Base-by-base conservation (phyloP, 2,797 vertebrate genomes). In the Mareca strepera region DNA sequence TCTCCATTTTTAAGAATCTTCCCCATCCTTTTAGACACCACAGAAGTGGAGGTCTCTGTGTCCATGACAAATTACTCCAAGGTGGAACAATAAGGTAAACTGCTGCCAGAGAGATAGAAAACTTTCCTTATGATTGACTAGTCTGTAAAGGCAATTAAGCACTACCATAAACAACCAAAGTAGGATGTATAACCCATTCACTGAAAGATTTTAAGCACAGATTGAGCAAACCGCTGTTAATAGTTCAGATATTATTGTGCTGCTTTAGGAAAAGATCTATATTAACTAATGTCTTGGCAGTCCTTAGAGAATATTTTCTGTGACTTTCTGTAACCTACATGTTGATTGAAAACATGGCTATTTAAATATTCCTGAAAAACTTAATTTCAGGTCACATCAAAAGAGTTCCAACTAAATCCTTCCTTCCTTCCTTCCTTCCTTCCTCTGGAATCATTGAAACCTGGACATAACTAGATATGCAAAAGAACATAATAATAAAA, bases 381-480 rank as follows among this genome's bases (percentile, higher is more conserved):
- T 1, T 72, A n/a, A 60, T 70, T 25, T 76, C 31, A 75, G 63
- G 58, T n/a, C 39, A 64, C 4, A 48, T 9, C n/a, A 35, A 64
- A 55, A 66, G 63, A 60, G 18, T 55, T 81, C 18, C 33, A 70
- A 41, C 2, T 8, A 76, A 8, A 55, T 28, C 11, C 46, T 48
- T 23, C 7, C 46, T 48, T 23, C 22, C 46, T 23, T 48, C 12
- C 18, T 18, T 44, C 43, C 18, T 26, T 26, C 50, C 16, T 28
- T 41, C 41, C 41, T 58, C 5, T 2, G 0, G 33, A 39, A 14
- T 41, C n/a, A 35, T 5, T 1, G 0, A 56, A 63, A 73, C 79
- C 52, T 22, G 50, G 10, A 33, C 63, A 68, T 39, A 68, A 9
- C 20, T 33, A 79, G 41, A 56, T 60, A 55, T 37, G 33, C 41